phyloP scores from a whole-genome alignment of 2,113 vertebrate genomes.

The Urocitellus parryii region DNA sequence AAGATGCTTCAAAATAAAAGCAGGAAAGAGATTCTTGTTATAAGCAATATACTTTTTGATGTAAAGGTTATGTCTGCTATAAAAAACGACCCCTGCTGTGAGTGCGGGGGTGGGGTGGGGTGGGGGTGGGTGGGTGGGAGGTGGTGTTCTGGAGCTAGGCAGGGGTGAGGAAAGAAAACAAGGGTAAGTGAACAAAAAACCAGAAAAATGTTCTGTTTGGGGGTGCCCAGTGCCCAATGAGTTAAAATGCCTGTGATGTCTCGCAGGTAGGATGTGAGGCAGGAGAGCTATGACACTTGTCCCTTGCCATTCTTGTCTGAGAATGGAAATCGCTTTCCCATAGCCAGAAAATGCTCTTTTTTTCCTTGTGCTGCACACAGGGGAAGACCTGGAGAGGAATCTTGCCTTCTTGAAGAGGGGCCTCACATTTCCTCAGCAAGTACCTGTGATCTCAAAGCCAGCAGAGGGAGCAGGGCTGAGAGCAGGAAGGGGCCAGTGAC shows the following conservation, averaged over 20 bases:
- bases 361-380: not conserved
- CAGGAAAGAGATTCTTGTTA: slow-evolving; percentile 80
- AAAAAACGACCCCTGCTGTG: slow-evolving; percentile 81
- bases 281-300: not conserved
- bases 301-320: not conserved
- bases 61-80: slow-evolving; percentile 76
- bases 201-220: not conserved
- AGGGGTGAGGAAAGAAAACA: not conserved
- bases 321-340: not conserved
- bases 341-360: not conserved
- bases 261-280: not conserved
- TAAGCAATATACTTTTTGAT: slow-evolving; percentile 82
- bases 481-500: not conserved
- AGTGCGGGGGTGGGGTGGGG: slow-evolving; percentile 31
- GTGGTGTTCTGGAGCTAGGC: not conserved
- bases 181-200: slow-evolving; percentile 2
- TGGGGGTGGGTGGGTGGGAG: not conserved
- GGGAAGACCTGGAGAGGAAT: not conserved
- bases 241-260: not conserved
- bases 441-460: fast-evolving
- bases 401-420: fast-evolving
- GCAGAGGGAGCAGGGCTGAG: not conserved
- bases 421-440: fast-evolving
- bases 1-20: slow-evolving; percentile 84
- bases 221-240: not conserved